phyloP scores from a whole-genome alignment of 2,113 vertebrate species.

The Sigmodon hispidus region DNA sequence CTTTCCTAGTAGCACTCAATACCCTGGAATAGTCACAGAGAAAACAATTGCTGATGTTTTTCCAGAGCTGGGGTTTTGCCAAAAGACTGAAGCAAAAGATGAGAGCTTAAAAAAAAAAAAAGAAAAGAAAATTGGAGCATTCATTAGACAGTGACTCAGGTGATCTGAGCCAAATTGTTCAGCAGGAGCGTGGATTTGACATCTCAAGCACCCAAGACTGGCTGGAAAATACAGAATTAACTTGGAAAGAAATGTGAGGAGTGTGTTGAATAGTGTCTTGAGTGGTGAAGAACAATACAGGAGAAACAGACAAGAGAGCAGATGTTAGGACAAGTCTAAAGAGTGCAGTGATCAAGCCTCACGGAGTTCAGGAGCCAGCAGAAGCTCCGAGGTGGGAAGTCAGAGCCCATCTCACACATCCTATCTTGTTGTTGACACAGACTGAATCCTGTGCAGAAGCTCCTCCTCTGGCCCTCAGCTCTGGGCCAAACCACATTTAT shows the following conservation, averaged over 20 bases:
- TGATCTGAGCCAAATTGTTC: background rate
- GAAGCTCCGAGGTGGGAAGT: background rate
- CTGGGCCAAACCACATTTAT: background rate
- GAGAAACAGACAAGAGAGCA: background rate
- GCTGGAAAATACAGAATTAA: background rate
- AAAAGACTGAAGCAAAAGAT: slow-evolving; percentile 18
- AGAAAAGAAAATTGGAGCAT: background rate
- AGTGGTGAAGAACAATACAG: background rate
- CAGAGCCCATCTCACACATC: background rate
- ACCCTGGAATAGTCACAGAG: slow-evolving; percentile 15
- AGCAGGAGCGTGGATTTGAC: background rate
- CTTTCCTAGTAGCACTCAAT: slow-evolving; percentile 38
- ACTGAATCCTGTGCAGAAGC: background rate
- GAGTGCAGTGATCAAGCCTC: background rate
- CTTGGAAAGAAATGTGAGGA: background rate
- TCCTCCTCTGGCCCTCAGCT: background rate
- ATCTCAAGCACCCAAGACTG: background rate
- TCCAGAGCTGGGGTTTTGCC: slow-evolving; percentile 34
- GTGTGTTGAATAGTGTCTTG: background rate
- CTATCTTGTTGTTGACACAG: background rate
- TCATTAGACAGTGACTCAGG: background rate
- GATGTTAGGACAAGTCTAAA: background rate
- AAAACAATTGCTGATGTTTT: slow-evolving; percentile 42
- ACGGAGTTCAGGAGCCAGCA: background rate
- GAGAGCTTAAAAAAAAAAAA: no score